Evolutionary conservation across 2,797 vertebrate genomes (phyloP).

Genomic region (Cyclura pinguis): DNA sequence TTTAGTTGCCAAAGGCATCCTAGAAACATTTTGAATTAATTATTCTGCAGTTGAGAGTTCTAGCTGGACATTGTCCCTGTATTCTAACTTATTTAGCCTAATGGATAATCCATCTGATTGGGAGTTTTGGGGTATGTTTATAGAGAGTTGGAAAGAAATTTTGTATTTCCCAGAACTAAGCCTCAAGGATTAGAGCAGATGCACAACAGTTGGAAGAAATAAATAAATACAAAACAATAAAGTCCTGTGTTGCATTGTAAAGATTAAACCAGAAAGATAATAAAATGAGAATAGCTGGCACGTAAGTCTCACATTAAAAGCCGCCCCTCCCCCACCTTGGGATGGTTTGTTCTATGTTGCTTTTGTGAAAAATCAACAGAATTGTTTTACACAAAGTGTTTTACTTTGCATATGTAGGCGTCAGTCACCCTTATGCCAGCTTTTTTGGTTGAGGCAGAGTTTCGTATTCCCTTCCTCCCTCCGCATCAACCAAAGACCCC

Average conservation of each 20-base stretch:
- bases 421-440: no score
- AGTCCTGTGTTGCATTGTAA: background rate
- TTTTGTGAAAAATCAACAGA: background rate
- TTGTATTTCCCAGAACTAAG: constrained; percentile 3
- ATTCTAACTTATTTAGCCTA: background rate
- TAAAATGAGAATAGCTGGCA: background rate
- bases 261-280: constrained; percentile 14
- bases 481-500: no score
- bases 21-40: background rate
- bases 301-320: background rate
- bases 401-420: background rate
- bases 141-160: background rate
- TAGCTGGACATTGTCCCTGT: background rate
- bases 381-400: background rate
- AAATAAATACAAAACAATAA: constrained; percentile 14
- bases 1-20: background rate
- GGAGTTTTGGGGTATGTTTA: background rate
- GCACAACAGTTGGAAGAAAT: background rate
- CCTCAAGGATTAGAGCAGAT: constrained; percentile 23
- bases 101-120: constrained; percentile 1
- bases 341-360: background rate
- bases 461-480: no score
- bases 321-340: no score
- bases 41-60: background rate
- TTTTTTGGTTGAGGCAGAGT: no score